Evolutionary conservation across 1,140 invertebrate species (phyloP).

Genomic region (Eupeodes corollae): DNA sequence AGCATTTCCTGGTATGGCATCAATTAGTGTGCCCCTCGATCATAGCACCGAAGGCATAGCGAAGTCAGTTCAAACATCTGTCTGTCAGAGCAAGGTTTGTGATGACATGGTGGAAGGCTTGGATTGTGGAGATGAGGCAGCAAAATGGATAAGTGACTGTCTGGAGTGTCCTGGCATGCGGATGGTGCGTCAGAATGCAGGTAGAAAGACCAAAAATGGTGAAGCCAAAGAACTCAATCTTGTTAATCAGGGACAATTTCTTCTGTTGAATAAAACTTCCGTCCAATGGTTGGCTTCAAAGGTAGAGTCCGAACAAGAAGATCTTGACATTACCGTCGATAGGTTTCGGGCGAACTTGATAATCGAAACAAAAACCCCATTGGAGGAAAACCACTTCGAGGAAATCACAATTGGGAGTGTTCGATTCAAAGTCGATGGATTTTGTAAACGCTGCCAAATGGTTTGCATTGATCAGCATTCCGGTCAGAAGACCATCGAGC

Average conservation of each 20-base stretch:
- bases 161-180: conserved; percentile 53
- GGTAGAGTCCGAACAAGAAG: conserved; percentile 40
- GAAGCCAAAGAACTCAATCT: conserved; percentile 50
- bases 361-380: conserved; percentile 47
- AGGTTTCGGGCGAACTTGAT: conserved; percentile 60
- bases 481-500: conserved; percentile 68
- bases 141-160: conserved; percentile 61
- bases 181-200: conserved; percentile 52
- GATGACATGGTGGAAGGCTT: conserved; percentile 63
- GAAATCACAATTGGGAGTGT: conserved; percentile 51
- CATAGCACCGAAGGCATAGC: conserved; percentile 2
- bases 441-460: conserved; percentile 86
- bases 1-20: conserved; percentile 37
- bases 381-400: conserved; percentile 68
- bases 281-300: conserved; percentile 54
- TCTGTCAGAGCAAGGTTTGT: conserved; percentile 74
- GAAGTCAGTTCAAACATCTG: conserved; percentile 20
- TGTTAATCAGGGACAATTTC: conserved; percentile 79
- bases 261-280: conserved; percentile 68
- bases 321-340: conserved; percentile 45
- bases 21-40: conserved; percentile 35
- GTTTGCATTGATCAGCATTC: conserved; percentile 82
- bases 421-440: conserved; percentile 53
- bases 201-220: conserved; percentile 27
- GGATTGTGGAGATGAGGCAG: conserved; percentile 72